Percentiles rank a stretch among this genome's conserved stretches.
Conservation (phyloP, 2,888 invertebrate genomes). For the Ophion slaviceki region DNA sequence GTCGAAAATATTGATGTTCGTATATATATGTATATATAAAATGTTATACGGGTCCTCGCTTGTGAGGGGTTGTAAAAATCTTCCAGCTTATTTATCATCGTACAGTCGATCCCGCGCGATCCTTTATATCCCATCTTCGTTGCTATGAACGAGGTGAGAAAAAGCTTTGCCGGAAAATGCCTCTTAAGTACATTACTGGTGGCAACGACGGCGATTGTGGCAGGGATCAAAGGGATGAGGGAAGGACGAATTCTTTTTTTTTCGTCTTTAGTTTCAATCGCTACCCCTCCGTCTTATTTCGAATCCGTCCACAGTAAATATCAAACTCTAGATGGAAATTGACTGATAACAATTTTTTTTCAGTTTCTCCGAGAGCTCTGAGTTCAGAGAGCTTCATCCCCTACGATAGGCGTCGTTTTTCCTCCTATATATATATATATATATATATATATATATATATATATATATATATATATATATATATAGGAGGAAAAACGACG, state of each 20-base stretch:
- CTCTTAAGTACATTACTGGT: slow-evolving; percentile 45
- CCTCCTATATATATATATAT: too few species aligned
- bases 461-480: too few species aligned
- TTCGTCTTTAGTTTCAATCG: background rate
- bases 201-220: slow-evolving; percentile 52
- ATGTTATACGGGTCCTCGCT: slow-evolving; percentile 55
- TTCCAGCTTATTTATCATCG: slow-evolving; percentile 66
- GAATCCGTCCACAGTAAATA: slow-evolving; percentile 9
- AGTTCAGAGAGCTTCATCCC: slow-evolving; percentile 13
- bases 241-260: slow-evolving; percentile 48
- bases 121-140: slow-evolving; percentile 25
- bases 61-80: slow-evolving; percentile 64
- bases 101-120: slow-evolving; percentile 45
- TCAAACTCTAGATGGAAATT: slow-evolving; percentile 31
- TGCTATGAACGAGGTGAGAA: background rate
- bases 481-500: too few species aligned
- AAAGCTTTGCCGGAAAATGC: slow-evolving; percentile 34
- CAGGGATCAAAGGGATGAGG: slow-evolving; percentile 41
- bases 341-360: slow-evolving; percentile 22
- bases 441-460: too few species aligned
- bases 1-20: slow-evolving; percentile 24
- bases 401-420: background rate
- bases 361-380: background rate
- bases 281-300: background rate
- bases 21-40: background rate